A percentile compares a stretch with the other conserved stretches of the same genome.
These are phyloP conservation scores for Cephonodes hylas DNA, from an alignment of 2,888 invertebrate species.

Conservation along the genomic window DNA sequence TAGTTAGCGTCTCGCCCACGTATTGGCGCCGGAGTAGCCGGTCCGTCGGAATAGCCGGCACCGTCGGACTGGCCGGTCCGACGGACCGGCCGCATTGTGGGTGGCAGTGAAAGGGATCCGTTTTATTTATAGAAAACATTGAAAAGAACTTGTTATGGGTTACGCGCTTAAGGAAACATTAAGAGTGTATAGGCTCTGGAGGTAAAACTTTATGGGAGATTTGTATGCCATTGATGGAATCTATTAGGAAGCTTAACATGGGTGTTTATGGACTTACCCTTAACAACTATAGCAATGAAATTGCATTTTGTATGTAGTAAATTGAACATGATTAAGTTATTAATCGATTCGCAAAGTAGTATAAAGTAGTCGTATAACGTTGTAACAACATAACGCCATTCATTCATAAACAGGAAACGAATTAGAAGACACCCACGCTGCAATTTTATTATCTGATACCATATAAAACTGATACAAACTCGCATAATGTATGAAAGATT, in stretches of 20 bases:
- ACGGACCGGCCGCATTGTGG: conserved; percentile 2
- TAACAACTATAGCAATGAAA: too few species aligned
- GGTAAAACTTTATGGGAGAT: background rate
- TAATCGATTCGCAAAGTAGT: too few species aligned
- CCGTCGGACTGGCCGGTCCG: background rate
- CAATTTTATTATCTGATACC: conserved; percentile 22
- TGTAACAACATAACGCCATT: conserved; percentile 20
- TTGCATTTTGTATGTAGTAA: too few species aligned
- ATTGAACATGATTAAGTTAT: too few species aligned
- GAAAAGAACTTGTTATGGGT: background rate
- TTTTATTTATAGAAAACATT: background rate
- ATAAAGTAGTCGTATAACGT: background rate
- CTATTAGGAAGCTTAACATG: too few species aligned
- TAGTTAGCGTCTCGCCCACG: conserved; percentile 45
- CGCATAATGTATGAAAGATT: conserved; percentile 7
- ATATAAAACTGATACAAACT: conserved; percentile 9
- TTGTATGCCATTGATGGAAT: too few species aligned
- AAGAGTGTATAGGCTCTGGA: background rate
- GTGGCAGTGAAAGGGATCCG: conserved; percentile 14
- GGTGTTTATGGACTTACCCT: too few species aligned
- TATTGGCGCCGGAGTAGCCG: conserved; percentile 28
- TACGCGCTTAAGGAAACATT: background rate
- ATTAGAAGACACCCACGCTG: conserved; percentile 28
- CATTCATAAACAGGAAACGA: conserved; percentile 24
- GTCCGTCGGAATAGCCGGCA: background rate